Base-by-base conservation (phyloP, 2,888 invertebrate genomes). In the Drosophila pseudotalamancana region DNA sequence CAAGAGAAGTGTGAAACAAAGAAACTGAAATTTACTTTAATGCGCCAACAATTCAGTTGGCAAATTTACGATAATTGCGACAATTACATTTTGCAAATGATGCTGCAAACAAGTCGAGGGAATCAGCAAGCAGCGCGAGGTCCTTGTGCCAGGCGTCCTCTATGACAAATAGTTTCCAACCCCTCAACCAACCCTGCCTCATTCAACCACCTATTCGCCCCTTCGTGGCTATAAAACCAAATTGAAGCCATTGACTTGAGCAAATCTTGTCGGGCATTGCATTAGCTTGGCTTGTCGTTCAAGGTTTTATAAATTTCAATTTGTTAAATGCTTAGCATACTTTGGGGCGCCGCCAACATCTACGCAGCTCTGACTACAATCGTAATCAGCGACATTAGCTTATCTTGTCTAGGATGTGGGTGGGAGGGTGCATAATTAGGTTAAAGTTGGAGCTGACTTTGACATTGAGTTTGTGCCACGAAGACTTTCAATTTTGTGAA, bases 181-280 rank as follows among this genome's bases (percentile, higher is more conserved):
- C 27, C 18, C 34, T n/a, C 14, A 25, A 23, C 4, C 32, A 16
- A 29, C 16, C 8, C 27, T 31, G 31, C 31, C 31, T 0, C n/a
- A 9, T 9, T 5, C 5, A 1, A 1, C 16, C 5, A 1, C 3
- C 16, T 14, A 3, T n/a, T 16, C 29, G 19, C n/a, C n/a, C n/a
- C 12, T 8, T 16, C 45, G 14, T 27, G 49, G 60, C 69, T 18
- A 77, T 81, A 70, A 87, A 83, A 79, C 72, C 68, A 82, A 83
- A 83, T 83, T 85, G 83, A 82, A 79, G 86, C 77, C 87, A 85
- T 87, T 85, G 79, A 85, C 86, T 85, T 64, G 74, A 71, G 50
- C 59, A 85, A 82, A 82, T 85, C 71, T 65, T 60, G 67, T 39
- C 27, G 66, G 61, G 43, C 73, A 63, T 62, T 59, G 43, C 78